Percentiles rank a stretch among this genome's conserved stretches.
phyloP scores from a whole-genome alignment of 2,888 invertebrate species.

The Euplexia lucipara region DNA sequence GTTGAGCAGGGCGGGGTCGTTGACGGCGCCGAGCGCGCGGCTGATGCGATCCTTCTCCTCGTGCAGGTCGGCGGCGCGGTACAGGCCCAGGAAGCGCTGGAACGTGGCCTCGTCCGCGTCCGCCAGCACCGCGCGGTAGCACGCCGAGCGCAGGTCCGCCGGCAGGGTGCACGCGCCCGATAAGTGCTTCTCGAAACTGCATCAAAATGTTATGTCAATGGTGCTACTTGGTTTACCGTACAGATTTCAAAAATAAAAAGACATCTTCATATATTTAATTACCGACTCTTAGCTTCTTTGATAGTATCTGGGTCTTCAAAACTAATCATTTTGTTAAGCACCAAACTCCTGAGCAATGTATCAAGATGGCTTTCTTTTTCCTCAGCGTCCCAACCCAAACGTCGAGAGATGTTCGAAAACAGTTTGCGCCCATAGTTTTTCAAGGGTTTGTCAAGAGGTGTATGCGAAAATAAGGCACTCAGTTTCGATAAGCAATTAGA shows the following conservation, averaged over 20 bases:
- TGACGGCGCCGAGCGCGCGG: slow-evolving; percentile 95
- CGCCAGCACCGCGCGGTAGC: slow-evolving; percentile 96
- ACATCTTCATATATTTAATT: slow-evolving; percentile 32
- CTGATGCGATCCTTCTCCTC: slow-evolving; percentile 98
- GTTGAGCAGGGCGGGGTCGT: slow-evolving; percentile 93
- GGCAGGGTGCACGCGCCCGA: slow-evolving; percentile 92
- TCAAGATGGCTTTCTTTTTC: slow-evolving; percentile 96
- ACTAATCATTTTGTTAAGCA: slow-evolving; percentile 95
- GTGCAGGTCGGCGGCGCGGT: slow-evolving; percentile 96
- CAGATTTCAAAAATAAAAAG: neutral
- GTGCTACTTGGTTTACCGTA: neutral
- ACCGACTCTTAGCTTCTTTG: slow-evolving; percentile 94
- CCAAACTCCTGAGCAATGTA: slow-evolving; percentile 96
- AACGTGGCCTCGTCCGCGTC: slow-evolving; percentile 93
- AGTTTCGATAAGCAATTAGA: slow-evolving; percentile 95
- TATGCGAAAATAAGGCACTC: slow-evolving; percentile 94
- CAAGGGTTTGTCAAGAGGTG: slow-evolving; percentile 94
- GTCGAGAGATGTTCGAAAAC: slow-evolving; percentile 93
- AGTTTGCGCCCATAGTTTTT: slow-evolving; percentile 94
- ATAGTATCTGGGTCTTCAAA: slow-evolving; percentile 95
- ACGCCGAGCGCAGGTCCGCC: slow-evolving; percentile 97
- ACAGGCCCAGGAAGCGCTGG: slow-evolving; percentile 94
- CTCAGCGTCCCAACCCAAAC: slow-evolving; percentile 96
- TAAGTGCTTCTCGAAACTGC: slow-evolving; percentile 92
- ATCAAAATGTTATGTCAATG: neutral